A percentile compares a stretch with the other conserved stretches of the same genome.
Evolutionary conservation across 2,888 invertebrate species (phyloP).

Genomic region (Odontomyia ornata): DNA sequence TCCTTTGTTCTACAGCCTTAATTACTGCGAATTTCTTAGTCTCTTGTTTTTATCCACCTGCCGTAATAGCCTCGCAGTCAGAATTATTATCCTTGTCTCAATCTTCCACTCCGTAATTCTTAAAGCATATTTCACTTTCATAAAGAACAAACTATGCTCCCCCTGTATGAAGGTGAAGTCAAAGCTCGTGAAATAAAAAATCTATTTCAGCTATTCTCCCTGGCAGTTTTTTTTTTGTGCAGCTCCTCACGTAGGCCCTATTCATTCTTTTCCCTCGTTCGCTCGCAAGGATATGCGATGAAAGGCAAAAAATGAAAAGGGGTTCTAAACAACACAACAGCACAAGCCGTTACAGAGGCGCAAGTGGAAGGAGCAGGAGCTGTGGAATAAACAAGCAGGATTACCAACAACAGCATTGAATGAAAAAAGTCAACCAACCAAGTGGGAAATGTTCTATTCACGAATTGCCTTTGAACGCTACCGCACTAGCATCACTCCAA

Average conservation of each 20-base stretch:
- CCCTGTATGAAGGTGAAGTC: background rate
- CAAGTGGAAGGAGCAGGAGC: background rate
- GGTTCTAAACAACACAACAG: conserved; percentile 6
- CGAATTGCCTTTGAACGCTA: conserved; percentile 26
- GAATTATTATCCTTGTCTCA: conserved; percentile 33
- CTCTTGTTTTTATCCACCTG: conserved; percentile 1
- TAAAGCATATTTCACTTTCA: conserved; percentile 26
- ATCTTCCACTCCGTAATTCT: conserved; percentile 29
- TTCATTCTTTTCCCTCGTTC: conserved; percentile 13
- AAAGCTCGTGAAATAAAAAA: conserved; percentile 31
- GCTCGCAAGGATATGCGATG: background rate
- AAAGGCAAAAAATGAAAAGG: conserved; percentile 23
- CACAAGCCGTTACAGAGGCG: background rate
- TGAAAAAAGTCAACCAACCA: conserved; percentile 33
- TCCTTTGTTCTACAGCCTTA: conserved; percentile 27
- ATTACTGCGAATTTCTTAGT: conserved; percentile 27
- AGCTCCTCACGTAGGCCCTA: background rate
- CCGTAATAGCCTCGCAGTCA: conserved; percentile 1
- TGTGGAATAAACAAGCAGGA: background rate
- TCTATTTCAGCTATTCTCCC: conserved; percentile 22
- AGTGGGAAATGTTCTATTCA: conserved; percentile 37
- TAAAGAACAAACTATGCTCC: conserved; percentile 23
- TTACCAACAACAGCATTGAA: conserved; percentile 19
- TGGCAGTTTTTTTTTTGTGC: conserved; percentile 8
- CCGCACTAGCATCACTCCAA: conserved; percentile 24